Evolutionary conservation across 1,140 invertebrate species (phyloP), one percentile per base, ranked within the genome.

Genomic region (Thaumetopoea pityocampa): DNA sequence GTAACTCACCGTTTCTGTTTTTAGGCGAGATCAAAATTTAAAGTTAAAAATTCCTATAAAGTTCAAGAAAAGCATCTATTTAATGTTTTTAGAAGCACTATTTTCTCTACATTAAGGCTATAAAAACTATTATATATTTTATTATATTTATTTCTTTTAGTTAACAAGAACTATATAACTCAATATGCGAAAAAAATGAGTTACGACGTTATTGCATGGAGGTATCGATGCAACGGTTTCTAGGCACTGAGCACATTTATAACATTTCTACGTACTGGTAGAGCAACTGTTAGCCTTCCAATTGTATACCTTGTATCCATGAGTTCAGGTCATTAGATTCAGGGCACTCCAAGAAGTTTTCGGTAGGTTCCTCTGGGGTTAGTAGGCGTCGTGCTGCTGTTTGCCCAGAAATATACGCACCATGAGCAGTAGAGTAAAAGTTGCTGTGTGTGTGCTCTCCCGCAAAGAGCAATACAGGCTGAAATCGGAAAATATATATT

Each of bases 391-490:
- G 91, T 6, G 96, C 95, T 20, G 94, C 94, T n/a, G 90, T 90
- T 60, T 94, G 88, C 1, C 96, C 96, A 20, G 92, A 95, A 11
- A 98, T 84, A 67, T 95, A 96, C 2, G 96, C 96, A 5, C 96
- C 96, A 70, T 98, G 96, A 11, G 96, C 96, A 2, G 96, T 98
- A 10, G 96, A 97, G 74, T 97, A 98, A 76, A 97, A 98, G 63
- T 90, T 93, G 59, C 92, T 92, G 85, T 98, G 96, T 2, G 96
- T 98, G 51, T 97, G 96, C 86, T 98, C 96, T 9, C 96, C 96
- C 47, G 95, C 96, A 88, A 98, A 98, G 41, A 95, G 79, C 40
- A 96, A 71, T n/a, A 88, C 86, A 37, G 93, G 93, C 93, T 95
- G 80, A 45, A 82, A 67, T 12, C 3, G 8, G 8, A 19, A 18